Evolutionary conservation across 2,888 invertebrate species (phyloP).

Genomic region (Rapana venosa): DNA sequence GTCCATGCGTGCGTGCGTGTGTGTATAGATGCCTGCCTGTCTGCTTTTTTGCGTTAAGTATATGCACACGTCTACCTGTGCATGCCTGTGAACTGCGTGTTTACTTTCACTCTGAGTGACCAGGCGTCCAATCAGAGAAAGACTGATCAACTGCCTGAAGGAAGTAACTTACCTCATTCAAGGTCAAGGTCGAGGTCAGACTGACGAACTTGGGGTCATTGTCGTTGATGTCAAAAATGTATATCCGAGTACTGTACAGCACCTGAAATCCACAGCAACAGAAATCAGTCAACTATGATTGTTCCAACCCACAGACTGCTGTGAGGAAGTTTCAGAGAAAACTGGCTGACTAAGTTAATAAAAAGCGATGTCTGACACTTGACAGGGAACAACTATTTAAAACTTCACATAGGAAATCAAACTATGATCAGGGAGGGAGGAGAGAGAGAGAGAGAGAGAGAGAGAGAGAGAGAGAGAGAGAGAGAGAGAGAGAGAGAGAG

Average conservation of each 20-base stretch:
- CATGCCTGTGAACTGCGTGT: neutral
- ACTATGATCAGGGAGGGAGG: neutral
- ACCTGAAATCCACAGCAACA: conserved; percentile 21
- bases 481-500: too few relatives aligned
- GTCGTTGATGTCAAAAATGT: conserved; percentile 58
- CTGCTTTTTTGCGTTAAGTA: neutral
- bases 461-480: neutral
- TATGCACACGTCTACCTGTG: neutral
- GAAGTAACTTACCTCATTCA: conserved; percentile 52
- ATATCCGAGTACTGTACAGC: conserved; percentile 46
- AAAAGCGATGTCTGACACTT: too few relatives aligned
- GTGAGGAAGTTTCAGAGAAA: too few relatives aligned
- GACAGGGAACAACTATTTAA: too few relatives aligned
- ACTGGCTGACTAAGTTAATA: too few relatives aligned
- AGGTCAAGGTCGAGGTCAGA: conserved; percentile 38
- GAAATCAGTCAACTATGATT: too few relatives aligned
- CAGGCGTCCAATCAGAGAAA: too few relatives aligned
- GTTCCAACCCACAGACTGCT: too few relatives aligned
- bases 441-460: neutral
- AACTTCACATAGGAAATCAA: neutral
- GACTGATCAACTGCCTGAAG: neutral
- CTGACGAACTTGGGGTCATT: conserved; percentile 53
- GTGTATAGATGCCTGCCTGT: neutral
- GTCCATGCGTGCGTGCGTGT: too few relatives aligned
- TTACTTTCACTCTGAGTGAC: too few relatives aligned